Evolutionary conservation across 1,140 invertebrate genomes (phyloP), one percentile per base, ranked within the genome.

Genomic region (Pomacea maculata): DNA sequence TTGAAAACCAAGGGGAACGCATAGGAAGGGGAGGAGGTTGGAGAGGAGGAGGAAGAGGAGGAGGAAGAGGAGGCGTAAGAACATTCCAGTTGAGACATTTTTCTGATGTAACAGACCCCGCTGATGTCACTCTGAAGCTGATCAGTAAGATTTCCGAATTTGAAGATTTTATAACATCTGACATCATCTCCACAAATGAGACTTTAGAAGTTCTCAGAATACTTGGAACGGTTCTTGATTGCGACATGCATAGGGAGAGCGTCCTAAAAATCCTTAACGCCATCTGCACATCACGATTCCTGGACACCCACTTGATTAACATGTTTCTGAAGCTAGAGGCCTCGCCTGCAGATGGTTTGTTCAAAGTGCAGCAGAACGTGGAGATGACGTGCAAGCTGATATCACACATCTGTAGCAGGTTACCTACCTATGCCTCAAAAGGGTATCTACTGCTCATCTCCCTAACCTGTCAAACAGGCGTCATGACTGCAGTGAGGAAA

Each of bases 221-320:
- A 34, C 72, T 73, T 9, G 29, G 34, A 19, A 29, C 21, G 29
- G 57, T 65, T 65, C 15, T 77, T 12, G 52, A 80, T 52, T 64
- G 61, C 67, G 29, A 79, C 34, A 29, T 79, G 25, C 68, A 79
- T 11, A 19, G n/a, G 55, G 75, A 63, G 78, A 71, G 55, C 29
- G 68, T 79, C 19, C 54, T 71, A 21, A 70, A 45, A 55, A 64
- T 80, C 29, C 45, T 80, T 21, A 29, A 34, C n/a, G 14, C n/a
- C 4, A 25, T 80, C 45, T 80, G 78, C 34, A 64, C n/a, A 0
- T 80, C 78, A 6, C 70, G 57, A 17, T 80, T 80, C 63, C 70
- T 80, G 57, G 71, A 73, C 25, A 80, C 17, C 25, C 78, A 73
- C 45, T n/a, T 80, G 9, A 29, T 15, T 12, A 19, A n/a, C 29